Conservation (phyloP, 2,888 invertebrate genomes). For the Apeira syringaria region DNA sequence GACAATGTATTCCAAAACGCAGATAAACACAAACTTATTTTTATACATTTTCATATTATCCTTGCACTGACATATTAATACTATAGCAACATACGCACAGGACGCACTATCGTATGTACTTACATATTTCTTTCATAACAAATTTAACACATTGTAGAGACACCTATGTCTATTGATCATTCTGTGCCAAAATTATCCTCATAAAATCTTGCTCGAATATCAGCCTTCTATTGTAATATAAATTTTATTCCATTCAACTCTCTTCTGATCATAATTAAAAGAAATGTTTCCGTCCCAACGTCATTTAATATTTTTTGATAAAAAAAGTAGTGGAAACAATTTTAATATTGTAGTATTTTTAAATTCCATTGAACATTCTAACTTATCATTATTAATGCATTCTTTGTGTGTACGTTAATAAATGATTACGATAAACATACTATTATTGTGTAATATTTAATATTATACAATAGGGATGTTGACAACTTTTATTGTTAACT, state of each 20-base stretch:
- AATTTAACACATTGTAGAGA: too few relatives aligned
- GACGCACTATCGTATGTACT: too few relatives aligned
- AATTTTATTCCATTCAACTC: constrained; percentile 14
- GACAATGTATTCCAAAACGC: too few relatives aligned
- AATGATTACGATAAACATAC: constrained; percentile 35
- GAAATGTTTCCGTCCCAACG: constrained; percentile 80
- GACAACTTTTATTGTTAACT: too few relatives aligned
- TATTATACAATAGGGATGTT: too few relatives aligned
- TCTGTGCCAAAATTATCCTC: constrained; percentile 36
- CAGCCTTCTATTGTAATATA: constrained; percentile 3
- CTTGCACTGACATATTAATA: too few relatives aligned
- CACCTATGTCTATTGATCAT: constrained; percentile 12
- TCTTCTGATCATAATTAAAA: constrained; percentile 32
- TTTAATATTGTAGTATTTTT: constrained; percentile 44
- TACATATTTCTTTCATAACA: too few relatives aligned
- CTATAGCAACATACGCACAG: too few relatives aligned
- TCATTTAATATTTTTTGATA: constrained; percentile 73
- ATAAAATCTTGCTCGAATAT: constrained; percentile 19
- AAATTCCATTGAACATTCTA: constrained; percentile 40
- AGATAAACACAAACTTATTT: too few relatives aligned
- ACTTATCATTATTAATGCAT: constrained; percentile 45
- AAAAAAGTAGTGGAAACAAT: constrained; percentile 32
- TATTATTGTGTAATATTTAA: constrained; percentile 36
- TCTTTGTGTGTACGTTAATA: constrained; percentile 38
- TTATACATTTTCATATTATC: too few relatives aligned